Conservation (phyloP, 2,113 vertebrate species). For the Amphiprion percula region DNA sequence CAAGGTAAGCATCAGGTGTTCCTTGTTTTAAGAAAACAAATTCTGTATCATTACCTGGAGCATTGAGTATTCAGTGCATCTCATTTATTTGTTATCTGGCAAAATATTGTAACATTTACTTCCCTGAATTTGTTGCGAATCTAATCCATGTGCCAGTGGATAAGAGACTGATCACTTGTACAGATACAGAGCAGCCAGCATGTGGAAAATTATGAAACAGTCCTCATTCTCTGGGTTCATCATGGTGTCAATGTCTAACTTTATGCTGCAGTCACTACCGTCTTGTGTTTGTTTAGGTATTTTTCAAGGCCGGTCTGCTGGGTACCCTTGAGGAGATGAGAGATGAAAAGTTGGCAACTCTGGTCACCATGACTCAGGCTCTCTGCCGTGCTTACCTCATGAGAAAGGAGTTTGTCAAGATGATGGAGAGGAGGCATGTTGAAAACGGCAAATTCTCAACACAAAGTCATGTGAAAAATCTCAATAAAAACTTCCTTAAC, state of each 20-base stretch:
- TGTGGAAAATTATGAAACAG: too few relatives aligned
- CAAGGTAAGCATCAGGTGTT: slow-evolving; percentile 16
- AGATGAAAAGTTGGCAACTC: slow-evolving; percentile 66
- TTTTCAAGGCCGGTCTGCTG: slow-evolving; percentile 73
- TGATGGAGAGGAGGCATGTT: slow-evolving; percentile 63
- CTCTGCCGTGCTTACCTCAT: slow-evolving; percentile 66
- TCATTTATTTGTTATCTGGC: too few relatives aligned
- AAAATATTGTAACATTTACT: too few relatives aligned
- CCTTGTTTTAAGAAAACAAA: too few relatives aligned
- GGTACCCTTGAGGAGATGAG: slow-evolving; percentile 74
- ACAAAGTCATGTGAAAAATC: neutral
- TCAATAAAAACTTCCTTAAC: neutral
- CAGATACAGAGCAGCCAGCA: too few relatives aligned
- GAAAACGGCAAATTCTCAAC: neutral
- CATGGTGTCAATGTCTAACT: neutral
- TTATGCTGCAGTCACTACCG: neutral
- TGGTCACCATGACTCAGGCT: slow-evolving; percentile 74
- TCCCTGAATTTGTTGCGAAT: too few relatives aligned
- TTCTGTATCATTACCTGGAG: too few relatives aligned
- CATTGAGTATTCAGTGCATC: too few relatives aligned
- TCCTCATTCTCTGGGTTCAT: neutral
- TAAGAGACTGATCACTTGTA: neutral
- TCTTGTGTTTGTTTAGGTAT: slow-evolving; percentile 46
- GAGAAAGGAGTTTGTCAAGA: slow-evolving; percentile 71
- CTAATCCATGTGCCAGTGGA: too few relatives aligned